A percentile compares a stretch with the other conserved stretches of the same genome.
Evolutionary conservation across 2,113 vertebrate species (phyloP).

Genomic region (Antechinus stuartii): DNA sequence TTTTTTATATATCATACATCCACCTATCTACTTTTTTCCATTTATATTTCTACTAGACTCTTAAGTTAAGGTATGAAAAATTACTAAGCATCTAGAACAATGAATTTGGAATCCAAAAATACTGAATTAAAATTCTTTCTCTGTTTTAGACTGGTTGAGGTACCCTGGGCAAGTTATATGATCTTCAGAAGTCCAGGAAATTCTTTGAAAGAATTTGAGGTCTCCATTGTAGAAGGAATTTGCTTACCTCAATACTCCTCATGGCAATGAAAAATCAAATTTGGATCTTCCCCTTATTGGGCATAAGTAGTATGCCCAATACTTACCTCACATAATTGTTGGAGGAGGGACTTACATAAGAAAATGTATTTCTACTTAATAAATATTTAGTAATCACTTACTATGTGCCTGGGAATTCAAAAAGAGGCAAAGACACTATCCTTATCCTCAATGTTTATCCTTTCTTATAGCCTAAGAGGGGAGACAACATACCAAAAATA

Average conservation of each 20-base stretch:
- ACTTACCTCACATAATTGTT: neutral
- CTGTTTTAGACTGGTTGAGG: neutral
- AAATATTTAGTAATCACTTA: neutral
- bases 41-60: neutral
- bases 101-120: neutral
- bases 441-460: neutral
- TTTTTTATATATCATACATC: neutral
- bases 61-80: neutral
- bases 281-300: neutral
- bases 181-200: neutral
- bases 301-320: neutral
- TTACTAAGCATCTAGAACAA: neutral
- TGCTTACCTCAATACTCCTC: neutral
- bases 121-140: neutral
- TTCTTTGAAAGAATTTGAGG: neutral
- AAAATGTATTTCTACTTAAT: neutral
- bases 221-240: neutral
- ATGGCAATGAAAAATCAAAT: neutral
- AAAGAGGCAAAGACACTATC: neutral
- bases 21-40: neutral
- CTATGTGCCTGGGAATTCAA: neutral
- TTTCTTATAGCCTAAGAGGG: neutral
- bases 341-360: neutral
- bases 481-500: neutral
- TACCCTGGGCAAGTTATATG: neutral